Conservation (phyloP, 2,888 invertebrate species). For the Torymus tubicola region DNA sequence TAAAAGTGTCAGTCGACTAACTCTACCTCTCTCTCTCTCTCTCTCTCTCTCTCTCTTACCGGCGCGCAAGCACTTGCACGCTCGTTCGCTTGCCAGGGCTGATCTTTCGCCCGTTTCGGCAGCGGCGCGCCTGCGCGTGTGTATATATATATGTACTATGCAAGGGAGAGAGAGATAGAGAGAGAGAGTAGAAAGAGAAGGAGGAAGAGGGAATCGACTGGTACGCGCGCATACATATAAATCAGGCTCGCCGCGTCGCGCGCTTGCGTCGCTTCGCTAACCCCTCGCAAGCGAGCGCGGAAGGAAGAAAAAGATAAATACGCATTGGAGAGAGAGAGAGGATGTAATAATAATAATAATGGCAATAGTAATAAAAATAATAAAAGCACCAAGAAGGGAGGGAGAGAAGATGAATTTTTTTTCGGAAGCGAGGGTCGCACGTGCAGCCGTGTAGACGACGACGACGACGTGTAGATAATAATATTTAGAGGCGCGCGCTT, state of each 20-base stretch:
- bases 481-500: too few species aligned
- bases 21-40: neutral
- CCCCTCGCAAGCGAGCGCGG: too few species aligned
- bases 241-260: constrained; percentile 2
- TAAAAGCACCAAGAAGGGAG: neutral
- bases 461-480: too few species aligned
- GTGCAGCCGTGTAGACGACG: too few species aligned
- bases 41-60: too few species aligned
- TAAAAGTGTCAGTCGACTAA: constrained; percentile 30
- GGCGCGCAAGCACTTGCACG: too few species aligned
- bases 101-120: constrained; percentile 1
- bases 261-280: too few species aligned
- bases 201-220: constrained; percentile 13
- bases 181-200: neutral
- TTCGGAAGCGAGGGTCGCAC: neutral
- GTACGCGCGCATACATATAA: neutral
- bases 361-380: constrained; percentile 28
- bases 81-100: neutral
- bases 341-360: constrained; percentile 11
- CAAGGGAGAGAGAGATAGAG: too few species aligned
- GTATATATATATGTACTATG: too few species aligned
- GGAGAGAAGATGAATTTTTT: neutral
- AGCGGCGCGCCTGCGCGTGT: too few species aligned
- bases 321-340: too few species aligned
- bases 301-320: too few species aligned